phyloP scores from a whole-genome alignment of 2,888 invertebrate genomes.

The Lamellibrachia satsuma region DNA sequence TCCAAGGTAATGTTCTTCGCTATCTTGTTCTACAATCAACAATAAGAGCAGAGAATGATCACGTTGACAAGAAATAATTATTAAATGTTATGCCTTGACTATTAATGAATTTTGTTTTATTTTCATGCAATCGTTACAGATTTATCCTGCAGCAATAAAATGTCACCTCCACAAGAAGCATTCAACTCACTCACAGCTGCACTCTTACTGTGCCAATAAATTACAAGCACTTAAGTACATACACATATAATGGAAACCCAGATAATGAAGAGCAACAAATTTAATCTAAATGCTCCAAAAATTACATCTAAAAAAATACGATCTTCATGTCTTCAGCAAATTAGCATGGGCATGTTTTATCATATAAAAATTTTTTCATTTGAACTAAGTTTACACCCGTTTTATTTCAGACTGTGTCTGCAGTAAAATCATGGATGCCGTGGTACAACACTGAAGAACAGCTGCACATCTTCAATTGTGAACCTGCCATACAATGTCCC shows the following conservation, averaged over 20 bases:
- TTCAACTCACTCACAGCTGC: background rate
- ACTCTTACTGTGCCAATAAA: background rate
- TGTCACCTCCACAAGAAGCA: background rate
- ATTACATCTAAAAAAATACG: background rate
- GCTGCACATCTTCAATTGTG: background rate
- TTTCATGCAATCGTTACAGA: background rate
- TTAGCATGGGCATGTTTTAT: background rate
- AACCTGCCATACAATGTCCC: no score
- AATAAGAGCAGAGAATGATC: background rate
- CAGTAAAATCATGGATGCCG: background rate
- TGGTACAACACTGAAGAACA: background rate
- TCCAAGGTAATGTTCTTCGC: conserved; percentile 92
- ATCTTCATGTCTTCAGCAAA: background rate
- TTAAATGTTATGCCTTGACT: background rate
- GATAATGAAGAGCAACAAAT: background rate
- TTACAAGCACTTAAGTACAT: background rate
- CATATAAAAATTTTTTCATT: background rate
- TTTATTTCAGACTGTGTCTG: background rate
- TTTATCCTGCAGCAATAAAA: background rate
- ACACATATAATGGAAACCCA: background rate
- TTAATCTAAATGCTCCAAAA: no score
- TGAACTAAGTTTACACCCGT: background rate
- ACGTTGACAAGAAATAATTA: background rate
- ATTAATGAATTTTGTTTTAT: background rate
- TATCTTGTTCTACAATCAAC: conserved; percentile 74